phyloP scores from a whole-genome alignment of 2,888 invertebrate species.

The Euspilapteryx auroguttella region DNA sequence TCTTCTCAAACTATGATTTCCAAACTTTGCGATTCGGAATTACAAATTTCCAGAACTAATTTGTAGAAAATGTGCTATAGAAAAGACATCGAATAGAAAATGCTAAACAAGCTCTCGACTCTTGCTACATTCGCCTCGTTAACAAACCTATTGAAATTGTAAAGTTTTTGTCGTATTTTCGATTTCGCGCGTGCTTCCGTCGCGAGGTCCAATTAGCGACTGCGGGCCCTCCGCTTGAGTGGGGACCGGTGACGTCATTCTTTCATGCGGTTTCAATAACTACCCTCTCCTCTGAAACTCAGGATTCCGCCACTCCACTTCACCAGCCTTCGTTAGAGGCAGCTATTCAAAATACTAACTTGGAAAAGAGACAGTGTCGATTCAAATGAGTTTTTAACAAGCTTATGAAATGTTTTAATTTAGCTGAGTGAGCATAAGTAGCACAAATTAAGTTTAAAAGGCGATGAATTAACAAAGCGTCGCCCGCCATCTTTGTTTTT shows the following conservation, averaged over 20 bases:
- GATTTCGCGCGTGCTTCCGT: conserved; percentile 52
- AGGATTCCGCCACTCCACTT: conserved; percentile 44
- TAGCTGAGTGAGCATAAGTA: no score
- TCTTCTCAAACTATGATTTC: no score
- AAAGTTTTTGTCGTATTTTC: conserved; percentile 36
- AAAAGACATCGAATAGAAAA: no score
- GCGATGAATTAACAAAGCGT: conserved; percentile 45
- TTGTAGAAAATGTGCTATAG: no score
- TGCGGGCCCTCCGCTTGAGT: conserved; percentile 43
- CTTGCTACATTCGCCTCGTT: conserved; percentile 50
- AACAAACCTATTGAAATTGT: conserved; percentile 53
- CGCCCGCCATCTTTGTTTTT: conserved; percentile 40
- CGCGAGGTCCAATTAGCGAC: conserved; percentile 58
- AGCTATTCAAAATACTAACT: conserved; percentile 12
- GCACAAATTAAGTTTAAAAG: no score
- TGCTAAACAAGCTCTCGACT: conserved; percentile 28
- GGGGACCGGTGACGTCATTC: conserved; percentile 47
- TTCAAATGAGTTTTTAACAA: conserved; percentile 32
- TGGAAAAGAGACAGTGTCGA: no score
- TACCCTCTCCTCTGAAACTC: conserved; percentile 58
- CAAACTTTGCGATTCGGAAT: no score
- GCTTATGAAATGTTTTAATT: no score
- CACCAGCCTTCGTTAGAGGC: conserved; percentile 56
- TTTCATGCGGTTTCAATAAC: conserved; percentile 56
- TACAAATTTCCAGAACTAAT: no score